Evolutionary conservation across 2,888 invertebrate species (phyloP).

Genomic region (Seira musarum): DNA sequence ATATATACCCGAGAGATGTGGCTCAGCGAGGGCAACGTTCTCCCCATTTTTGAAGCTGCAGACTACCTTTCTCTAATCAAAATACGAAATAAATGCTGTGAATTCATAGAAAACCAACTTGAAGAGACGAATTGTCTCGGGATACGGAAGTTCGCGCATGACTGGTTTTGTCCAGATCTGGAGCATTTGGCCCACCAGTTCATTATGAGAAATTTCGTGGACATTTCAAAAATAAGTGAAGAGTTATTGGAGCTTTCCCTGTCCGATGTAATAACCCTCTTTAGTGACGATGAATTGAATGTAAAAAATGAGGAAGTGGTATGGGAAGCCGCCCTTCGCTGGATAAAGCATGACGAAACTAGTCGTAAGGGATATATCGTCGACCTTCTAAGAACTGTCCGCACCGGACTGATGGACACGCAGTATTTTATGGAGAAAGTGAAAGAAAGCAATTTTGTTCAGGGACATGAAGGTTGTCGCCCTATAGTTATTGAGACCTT

Average conservation of each 20-base stretch:
- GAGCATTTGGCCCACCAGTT: constrained; percentile 81
- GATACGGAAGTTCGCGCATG: constrained; percentile 86
- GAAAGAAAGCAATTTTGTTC: constrained; percentile 89
- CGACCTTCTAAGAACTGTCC: constrained; percentile 84
- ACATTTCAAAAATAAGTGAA: constrained; percentile 81
- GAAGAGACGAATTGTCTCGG: constrained; percentile 87
- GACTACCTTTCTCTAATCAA: constrained; percentile 82
- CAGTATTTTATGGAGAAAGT: constrained; percentile 89
- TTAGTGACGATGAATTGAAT: constrained; percentile 86
- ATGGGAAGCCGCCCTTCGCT: constrained; percentile 88
- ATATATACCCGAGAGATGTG: constrained; percentile 87
- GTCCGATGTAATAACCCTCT: constrained; percentile 83
- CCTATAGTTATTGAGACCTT: constrained; percentile 93
- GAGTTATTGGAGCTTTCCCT: constrained; percentile 83
- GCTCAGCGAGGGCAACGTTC: constrained; percentile 85
- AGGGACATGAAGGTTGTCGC: constrained; percentile 85
- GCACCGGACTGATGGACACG: constrained; percentile 88
- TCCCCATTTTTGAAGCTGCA: constrained; percentile 83
- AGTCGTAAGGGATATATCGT: constrained; percentile 83
- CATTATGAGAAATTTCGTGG: constrained; percentile 83
- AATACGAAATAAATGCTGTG: constrained; percentile 75
- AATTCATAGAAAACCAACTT: constrained; percentile 81
- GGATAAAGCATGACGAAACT: constrained; percentile 87
- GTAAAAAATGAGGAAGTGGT: constrained; percentile 90
- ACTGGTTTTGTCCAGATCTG: constrained; percentile 79